These are phyloP conservation scores for Cryptophagus acutangulus DNA, from an alignment of 2,888 invertebrate genomes.

Conservation along the genomic window DNA sequence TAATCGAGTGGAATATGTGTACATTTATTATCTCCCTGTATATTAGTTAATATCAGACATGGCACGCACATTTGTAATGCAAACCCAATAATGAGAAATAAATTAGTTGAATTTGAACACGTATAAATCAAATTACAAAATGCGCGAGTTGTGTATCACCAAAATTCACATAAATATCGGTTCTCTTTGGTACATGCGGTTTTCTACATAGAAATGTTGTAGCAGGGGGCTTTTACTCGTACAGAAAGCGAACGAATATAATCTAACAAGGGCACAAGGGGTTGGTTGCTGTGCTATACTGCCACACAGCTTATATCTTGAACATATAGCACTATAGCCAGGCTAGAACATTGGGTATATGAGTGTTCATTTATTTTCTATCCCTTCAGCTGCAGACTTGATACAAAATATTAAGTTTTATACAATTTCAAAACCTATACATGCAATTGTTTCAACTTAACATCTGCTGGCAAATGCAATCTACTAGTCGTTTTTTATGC, in stretches of 20 bases:
- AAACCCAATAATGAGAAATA: constrained; percentile 35
- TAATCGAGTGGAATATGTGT: too few relatives aligned
- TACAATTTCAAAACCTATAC: constrained; percentile 38
- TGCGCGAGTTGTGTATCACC: constrained; percentile 31
- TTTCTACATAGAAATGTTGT: constrained; percentile 4
- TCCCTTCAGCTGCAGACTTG: constrained; percentile 34
- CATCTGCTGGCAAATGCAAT: too few relatives aligned
- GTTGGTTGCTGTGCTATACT: too few relatives aligned
- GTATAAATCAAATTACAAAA: constrained; percentile 40
- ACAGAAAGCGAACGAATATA: constrained; percentile 20
- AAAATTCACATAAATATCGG: constrained; percentile 36
- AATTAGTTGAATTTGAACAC: constrained; percentile 37
- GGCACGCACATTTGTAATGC: constrained; percentile 26
- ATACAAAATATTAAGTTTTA: constrained; percentile 32
- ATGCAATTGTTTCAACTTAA: too few relatives aligned
- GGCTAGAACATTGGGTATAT: constrained; percentile 9
- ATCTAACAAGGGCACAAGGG: constrained; percentile 24
- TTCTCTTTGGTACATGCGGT: constrained; percentile 16
- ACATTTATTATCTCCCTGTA: constrained; percentile 15
- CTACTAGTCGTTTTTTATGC: too few relatives aligned
- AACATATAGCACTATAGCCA: too few relatives aligned
- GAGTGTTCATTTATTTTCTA: constrained; percentile 35
- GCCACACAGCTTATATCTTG: constrained; percentile 6
- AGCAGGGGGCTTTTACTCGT: background rate
- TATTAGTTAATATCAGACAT: constrained; percentile 25